Percentiles rank a stretch among this genome's conserved stretches.
Evolutionary conservation across 2,888 invertebrate species (phyloP).

Genomic region (Lasioglossum lativentre): DNA sequence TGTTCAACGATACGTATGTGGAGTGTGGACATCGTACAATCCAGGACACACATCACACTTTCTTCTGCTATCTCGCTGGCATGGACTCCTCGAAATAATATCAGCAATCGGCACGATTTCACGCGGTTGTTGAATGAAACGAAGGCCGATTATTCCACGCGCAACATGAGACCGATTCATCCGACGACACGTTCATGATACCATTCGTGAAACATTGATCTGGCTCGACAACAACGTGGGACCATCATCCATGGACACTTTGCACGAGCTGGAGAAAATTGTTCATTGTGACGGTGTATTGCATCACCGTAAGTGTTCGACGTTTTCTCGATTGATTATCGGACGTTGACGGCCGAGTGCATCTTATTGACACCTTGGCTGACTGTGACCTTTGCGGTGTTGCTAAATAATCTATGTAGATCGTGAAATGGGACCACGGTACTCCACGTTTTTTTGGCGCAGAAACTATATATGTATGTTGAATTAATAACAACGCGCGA

Average conservation of each 20-base stretch:
- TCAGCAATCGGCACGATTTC: neutral
- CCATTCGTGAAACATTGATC: neutral
- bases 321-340: neutral
- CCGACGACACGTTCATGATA: neutral
- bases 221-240: slow-evolving; percentile 14
- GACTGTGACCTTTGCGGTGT: slow-evolving; percentile 17
- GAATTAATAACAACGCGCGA: neutral
- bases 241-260: slow-evolving; percentile 33
- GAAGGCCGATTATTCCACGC: neutral
- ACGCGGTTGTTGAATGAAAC: slow-evolving; percentile 25
- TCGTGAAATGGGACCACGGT: neutral
- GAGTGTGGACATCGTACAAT: slow-evolving; percentile 7
- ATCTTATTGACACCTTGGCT: neutral
- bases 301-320: slow-evolving; percentile 59
- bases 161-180: neutral
- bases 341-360: neutral
- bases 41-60: slow-evolving; percentile 49
- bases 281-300: slow-evolving; percentile 42
- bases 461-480: neutral
- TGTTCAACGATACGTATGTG: slow-evolving; percentile 27
- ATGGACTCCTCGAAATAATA: slow-evolving; percentile 15
- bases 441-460: neutral
- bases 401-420: neutral
- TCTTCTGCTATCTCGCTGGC: slow-evolving; percentile 16
- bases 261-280: slow-evolving; percentile 23